Percentiles rank a stretch among this genome's conserved stretches.
These are phyloP conservation scores for Hydractinia echinata DNA, from an alignment of 30 jellyfish, hydroid and myxozoan species.

Conservation along the genomic window DNA sequence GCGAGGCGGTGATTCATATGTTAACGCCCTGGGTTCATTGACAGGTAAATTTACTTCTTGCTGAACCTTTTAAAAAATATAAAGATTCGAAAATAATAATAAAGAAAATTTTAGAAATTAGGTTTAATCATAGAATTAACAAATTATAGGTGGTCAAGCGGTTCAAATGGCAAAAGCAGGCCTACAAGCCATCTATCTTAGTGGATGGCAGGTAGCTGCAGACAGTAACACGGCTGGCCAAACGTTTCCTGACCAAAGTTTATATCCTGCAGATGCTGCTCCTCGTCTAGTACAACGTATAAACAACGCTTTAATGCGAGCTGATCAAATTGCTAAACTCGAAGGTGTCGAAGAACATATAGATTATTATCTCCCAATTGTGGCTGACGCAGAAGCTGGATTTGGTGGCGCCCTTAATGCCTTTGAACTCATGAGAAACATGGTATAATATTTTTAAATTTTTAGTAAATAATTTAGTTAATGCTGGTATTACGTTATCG, in stretches of 20 bases:
- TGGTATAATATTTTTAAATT: conserved; percentile 44
- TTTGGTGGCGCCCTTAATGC: conserved; percentile 97
- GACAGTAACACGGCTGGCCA: conserved; percentile 71
- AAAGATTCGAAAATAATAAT: neutral
- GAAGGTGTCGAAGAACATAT: conserved; percentile 43
- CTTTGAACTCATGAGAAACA: conserved; percentile 72
- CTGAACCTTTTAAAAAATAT: neutral
- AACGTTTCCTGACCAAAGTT: conserved; percentile 82
- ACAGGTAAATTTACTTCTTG: conserved; percentile 56
- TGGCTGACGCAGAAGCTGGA: conserved; percentile 99
- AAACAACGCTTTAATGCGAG: conserved; percentile 89
- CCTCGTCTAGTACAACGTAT: conserved; percentile 80
- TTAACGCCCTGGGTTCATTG: conserved; percentile 79
- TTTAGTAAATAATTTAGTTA: no score
- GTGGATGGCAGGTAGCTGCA: conserved; percentile 99
- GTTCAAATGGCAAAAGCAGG: conserved; percentile 98
- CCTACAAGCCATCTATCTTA: conserved; percentile 70
- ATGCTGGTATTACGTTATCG: neutral
- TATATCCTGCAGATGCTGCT: conserved; percentile 85
- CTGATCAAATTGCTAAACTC: conserved; percentile 86
- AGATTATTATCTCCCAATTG: conserved; percentile 74
- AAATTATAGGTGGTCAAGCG: conserved; percentile 79
- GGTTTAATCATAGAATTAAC: no score
- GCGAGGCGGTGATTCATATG: conserved; percentile 68
- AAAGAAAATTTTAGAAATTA: no score